Evolutionary conservation across 2,113 vertebrate genomes (phyloP).

Genomic region (Cavia aperea): DNA sequence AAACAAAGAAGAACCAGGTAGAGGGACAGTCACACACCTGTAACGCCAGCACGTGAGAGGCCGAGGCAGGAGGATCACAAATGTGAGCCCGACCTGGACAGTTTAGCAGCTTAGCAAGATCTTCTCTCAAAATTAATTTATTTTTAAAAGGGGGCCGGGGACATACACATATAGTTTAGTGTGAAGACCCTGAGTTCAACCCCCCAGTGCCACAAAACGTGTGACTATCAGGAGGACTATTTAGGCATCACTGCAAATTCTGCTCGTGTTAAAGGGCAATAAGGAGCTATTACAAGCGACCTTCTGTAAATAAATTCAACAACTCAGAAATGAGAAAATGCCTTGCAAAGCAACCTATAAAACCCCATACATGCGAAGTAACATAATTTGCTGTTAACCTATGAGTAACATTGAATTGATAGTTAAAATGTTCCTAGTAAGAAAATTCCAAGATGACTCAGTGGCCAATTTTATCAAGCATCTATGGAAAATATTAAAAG

Average conservation of each 20-base stretch:
- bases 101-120: neutral
- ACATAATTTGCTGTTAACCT: neutral
- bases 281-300: too few species aligned
- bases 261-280: neutral
- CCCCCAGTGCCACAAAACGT: neutral
- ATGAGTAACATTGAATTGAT: too few species aligned
- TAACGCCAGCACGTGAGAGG: neutral
- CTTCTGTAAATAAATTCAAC: neutral
- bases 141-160: neutral
- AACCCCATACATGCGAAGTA: neutral
- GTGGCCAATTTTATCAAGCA: neutral
- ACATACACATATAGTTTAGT: neutral
- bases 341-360: neutral
- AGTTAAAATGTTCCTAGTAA: neutral
- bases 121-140: neutral
- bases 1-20: neutral
- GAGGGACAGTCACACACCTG: neutral
- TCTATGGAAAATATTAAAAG: neutral
- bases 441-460: neutral
- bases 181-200: neutral
- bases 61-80: neutral
- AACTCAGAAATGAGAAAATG: neutral
- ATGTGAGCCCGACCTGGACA: neutral
- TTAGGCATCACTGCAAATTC: neutral
- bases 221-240: neutral